Evolutionary conservation across 64 coral and sea anemone genomes (phyloP).

Genomic region (Anthopleura sola): DNA sequence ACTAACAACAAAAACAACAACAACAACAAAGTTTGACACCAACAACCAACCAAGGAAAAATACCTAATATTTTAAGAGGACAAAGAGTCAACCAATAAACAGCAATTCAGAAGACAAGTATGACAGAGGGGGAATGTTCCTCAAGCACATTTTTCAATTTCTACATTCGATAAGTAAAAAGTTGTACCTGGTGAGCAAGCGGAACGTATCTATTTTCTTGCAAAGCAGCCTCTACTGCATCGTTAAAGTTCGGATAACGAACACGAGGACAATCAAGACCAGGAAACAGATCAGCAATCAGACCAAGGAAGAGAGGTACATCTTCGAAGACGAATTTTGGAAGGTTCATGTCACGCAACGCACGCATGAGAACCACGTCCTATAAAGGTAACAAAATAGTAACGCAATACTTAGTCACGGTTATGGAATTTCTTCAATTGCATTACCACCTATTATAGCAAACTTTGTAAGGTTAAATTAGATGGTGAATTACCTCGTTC

Average conservation of each 20-base stretch:
- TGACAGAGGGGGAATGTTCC: neutral
- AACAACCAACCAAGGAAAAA: neutral
- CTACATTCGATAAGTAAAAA: no score
- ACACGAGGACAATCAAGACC: constrained; percentile 95
- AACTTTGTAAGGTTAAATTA: neutral
- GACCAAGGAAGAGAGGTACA: constrained; percentile 92
- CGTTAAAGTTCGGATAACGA: constrained; percentile 98
- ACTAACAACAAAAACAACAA: neutral
- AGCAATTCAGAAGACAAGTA: neutral
- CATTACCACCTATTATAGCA: neutral
- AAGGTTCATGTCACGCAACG: constrained; percentile 98
- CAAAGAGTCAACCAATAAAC: neutral
- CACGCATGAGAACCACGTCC: constrained; percentile 98
- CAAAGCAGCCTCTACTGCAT: constrained; percentile 85
- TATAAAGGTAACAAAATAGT: neutral
- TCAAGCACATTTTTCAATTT: neutral
- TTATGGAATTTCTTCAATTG: no score
- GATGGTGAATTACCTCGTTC: constrained; percentile 53
- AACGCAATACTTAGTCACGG: neutral
- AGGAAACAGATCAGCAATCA: constrained; percentile 98
- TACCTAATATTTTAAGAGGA: neutral
- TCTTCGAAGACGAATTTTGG: constrained; percentile 99
- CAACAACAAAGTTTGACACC: neutral
- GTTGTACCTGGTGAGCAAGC: constrained; percentile 79
- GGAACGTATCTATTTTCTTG: constrained; percentile 89